Conservation (phyloP, 2,888 invertebrate species). For the Petrolisthes manimaculis region DNA sequence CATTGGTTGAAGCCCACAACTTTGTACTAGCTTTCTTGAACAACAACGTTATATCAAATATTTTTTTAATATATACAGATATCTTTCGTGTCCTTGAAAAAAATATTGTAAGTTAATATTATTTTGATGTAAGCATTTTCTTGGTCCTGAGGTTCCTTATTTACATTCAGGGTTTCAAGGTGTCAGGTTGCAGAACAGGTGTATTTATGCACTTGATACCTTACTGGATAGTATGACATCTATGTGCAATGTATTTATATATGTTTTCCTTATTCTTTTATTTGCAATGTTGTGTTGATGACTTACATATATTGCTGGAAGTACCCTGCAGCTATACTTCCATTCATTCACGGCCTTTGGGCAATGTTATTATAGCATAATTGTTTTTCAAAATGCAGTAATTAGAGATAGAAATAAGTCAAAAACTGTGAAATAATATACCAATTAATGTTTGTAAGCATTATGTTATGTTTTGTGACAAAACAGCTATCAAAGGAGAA, state of each 20-base stretch:
- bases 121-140: neutral
- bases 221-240: conserved; percentile 19
- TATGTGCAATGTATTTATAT: neutral
- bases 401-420: no score
- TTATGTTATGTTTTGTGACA: no score
- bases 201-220: conserved; percentile 44
- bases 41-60: conserved; percentile 35
- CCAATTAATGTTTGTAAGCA: no score
- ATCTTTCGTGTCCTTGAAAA: neutral
- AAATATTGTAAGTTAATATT: neutral
- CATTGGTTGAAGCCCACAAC: conserved; percentile 54
- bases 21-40: conserved; percentile 56
- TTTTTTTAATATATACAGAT: neutral
- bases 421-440: no score
- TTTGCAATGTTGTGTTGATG: no score
- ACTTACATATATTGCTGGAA: no score
- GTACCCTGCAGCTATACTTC: no score
- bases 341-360: no score
- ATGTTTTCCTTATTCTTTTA: no score
- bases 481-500: neutral
- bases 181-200: conserved; percentile 33
- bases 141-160: neutral
- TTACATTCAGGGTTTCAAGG: neutral
- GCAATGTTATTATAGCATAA: no score
- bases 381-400: no score